These are phyloP conservation scores for Hemicentrotus pulcherrimus DNA, from an alignment of 35 echinoderm and acorn worm species.

Conservation along the genomic window DNA sequence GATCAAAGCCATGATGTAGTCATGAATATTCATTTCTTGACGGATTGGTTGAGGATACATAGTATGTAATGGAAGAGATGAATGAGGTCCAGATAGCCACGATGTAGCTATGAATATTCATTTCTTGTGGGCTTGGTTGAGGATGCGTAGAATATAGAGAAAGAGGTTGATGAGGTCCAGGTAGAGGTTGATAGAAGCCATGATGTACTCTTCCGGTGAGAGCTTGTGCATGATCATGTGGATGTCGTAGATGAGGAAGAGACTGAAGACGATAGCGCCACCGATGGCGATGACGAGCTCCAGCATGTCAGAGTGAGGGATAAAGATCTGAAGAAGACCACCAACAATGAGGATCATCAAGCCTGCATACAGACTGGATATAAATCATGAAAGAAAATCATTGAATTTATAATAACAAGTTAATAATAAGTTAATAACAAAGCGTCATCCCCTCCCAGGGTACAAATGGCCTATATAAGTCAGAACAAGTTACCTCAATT, in stretches of 20 bases:
- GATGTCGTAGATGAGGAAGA: slow-evolving; percentile 93
- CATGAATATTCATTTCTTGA: slow-evolving; percentile 9
- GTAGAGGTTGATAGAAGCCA: slow-evolving; percentile 95
- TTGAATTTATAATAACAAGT: too few relatives aligned
- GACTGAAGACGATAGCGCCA: slow-evolving; percentile 87
- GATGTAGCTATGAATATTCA: slow-evolving; percentile 11
- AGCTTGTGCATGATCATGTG: slow-evolving; percentile 97
- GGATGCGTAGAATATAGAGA: slow-evolving; percentile 90
- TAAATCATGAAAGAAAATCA: background rate
- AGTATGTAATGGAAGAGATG: background rate
- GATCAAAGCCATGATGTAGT: slow-evolving; percentile 94
- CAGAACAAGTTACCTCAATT: too few relatives aligned
- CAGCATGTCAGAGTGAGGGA: slow-evolving; percentile 80
- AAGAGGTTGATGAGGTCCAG: slow-evolving; percentile 96
- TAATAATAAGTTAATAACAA: too few relatives aligned
- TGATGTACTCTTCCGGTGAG: slow-evolving; percentile 95
- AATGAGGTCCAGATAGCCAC: background rate
- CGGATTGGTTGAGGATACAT: background rate
- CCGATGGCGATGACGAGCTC: slow-evolving; percentile 77
- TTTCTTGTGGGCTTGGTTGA: slow-evolving; percentile 85
- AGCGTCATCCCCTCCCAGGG: too few relatives aligned
- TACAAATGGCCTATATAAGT: too few relatives aligned
- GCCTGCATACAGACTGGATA: slow-evolving; percentile 79
- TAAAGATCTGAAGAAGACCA: slow-evolving; percentile 81
- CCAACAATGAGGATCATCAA: slow-evolving; percentile 77